phyloP scores from a whole-genome alignment of 2,797 vertebrate species.

The Poecile montanus region DNA sequence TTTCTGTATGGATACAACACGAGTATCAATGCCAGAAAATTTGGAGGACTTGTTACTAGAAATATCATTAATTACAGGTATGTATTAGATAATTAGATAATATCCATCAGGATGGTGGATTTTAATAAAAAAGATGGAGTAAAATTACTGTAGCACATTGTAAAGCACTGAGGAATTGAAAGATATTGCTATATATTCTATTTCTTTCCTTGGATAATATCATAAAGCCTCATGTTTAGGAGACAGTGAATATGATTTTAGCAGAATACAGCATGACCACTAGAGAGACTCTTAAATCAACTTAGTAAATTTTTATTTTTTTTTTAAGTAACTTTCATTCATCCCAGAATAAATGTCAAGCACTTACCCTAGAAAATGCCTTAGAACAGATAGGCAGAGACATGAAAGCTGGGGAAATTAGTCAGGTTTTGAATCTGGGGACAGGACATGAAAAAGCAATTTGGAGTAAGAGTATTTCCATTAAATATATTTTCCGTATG shows the following conservation, averaged over 20 bases:
- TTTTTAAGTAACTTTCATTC: neutral
- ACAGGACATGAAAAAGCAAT: fast-evolving
- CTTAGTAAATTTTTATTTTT: neutral
- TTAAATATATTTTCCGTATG: neutral
- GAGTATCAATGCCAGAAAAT: neutral
- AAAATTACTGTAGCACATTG: neutral
- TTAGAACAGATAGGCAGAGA: neutral
- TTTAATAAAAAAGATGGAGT: neutral
- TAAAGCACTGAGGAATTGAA: neutral
- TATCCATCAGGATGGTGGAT: neutral
- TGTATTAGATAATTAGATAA: neutral
- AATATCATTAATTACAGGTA: neutral
- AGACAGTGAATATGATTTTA: neutral
- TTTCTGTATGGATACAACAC: neutral
- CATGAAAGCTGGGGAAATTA: neutral
- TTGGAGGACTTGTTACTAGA: neutral
- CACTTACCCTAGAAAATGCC: neutral
- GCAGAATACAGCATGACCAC: neutral
- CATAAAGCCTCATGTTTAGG: neutral
- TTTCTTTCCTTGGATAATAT: neutral
- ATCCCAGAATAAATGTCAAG: neutral
- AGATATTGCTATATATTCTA: neutral
- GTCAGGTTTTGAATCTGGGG: neutral
- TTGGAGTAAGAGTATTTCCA: neutral
- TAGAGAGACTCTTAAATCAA: neutral